These are phyloP conservation scores for Phrynocephalus vlangalii DNA, from an alignment of 2,797 vertebrate genomes.

Conservation along the genomic window DNA sequence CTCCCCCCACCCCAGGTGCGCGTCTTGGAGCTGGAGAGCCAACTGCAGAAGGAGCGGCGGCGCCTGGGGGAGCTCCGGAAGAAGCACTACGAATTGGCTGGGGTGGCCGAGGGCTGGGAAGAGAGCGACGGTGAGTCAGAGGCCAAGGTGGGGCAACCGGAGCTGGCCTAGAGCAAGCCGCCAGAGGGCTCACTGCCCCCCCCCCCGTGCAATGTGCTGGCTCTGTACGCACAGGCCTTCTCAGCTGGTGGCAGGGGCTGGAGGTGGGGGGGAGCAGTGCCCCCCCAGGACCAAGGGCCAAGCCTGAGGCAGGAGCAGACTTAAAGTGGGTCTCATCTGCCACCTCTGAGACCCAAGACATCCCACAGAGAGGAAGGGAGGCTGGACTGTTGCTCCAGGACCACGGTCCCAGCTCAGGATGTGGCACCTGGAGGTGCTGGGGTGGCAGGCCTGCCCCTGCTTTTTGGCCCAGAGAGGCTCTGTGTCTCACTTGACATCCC, in stretches of 20 bases:
- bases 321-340: too few species aligned
- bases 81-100: conserved; percentile 96
- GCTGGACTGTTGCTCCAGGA: background rate
- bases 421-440: background rate
- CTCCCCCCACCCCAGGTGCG: conserved; percentile 82
- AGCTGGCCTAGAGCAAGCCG: too few species aligned
- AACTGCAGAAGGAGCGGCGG: conserved; percentile 94
- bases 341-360: too few species aligned
- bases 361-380: too few species aligned
- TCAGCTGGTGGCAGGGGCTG: too few species aligned
- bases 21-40: conserved; percentile 93
- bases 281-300: too few species aligned
- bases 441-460: too few species aligned
- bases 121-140: conserved; percentile 74
- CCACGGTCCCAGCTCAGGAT: background rate
- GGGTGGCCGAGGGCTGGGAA: conserved; percentile 95
- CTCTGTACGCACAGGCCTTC: background rate
- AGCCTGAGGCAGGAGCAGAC: too few species aligned
- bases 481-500: background rate
- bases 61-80: conserved; percentile 94
- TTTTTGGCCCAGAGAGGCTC: background rate
- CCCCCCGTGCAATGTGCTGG: background rate
- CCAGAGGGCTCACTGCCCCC: background rate
- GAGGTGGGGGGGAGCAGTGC: too few species aligned
- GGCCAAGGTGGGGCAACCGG: too few species aligned